These are phyloP conservation scores for Leucophora obtusa DNA, from an alignment of 2,888 invertebrate genomes.

Conservation along the genomic window DNA sequence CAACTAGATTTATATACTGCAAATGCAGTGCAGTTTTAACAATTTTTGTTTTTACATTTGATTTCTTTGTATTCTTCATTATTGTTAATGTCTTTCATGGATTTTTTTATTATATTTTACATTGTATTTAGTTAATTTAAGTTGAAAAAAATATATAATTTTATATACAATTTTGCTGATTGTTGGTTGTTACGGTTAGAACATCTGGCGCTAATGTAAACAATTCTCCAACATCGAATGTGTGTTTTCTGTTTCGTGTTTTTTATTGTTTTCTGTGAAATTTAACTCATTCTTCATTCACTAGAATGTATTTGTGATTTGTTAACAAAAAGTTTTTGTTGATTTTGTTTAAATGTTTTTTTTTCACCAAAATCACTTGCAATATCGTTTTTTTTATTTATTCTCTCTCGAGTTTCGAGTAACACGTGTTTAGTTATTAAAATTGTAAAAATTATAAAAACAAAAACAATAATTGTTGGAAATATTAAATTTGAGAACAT, in stretches of 20 bases:
- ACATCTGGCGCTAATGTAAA: slow-evolving; percentile 56
- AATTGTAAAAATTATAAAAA: slow-evolving; percentile 5
- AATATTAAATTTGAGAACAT: slow-evolving; percentile 8
- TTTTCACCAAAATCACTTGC: slow-evolving; percentile 5
- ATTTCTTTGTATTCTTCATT: background rate
- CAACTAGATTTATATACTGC: too few species aligned
- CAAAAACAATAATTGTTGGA: slow-evolving; percentile 10
- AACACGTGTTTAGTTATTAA: slow-evolving; percentile 43
- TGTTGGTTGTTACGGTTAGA: slow-evolving; percentile 15
- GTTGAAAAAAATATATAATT: background rate
- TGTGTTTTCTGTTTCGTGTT: slow-evolving; percentile 25
- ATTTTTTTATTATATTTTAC: background rate
- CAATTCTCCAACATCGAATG: slow-evolving; percentile 39
- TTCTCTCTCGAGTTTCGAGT: slow-evolving; percentile 19
- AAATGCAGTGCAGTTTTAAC: too few species aligned
- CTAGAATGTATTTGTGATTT: slow-evolving; percentile 28
- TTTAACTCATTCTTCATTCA: slow-evolving; percentile 4
- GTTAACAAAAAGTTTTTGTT: slow-evolving; percentile 32
- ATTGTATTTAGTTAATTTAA: slow-evolving; percentile 18
- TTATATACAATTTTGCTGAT: slow-evolving; percentile 11
- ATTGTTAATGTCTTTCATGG: background rate
- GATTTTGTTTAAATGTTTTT: slow-evolving; percentile 1
- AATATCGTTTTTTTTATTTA: slow-evolving; percentile 10
- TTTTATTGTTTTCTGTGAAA: slow-evolving; percentile 22
- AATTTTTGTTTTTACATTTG: background rate